phyloP scores from a whole-genome alignment of 2,888 invertebrate species.

The Brachypterus glaber region DNA sequence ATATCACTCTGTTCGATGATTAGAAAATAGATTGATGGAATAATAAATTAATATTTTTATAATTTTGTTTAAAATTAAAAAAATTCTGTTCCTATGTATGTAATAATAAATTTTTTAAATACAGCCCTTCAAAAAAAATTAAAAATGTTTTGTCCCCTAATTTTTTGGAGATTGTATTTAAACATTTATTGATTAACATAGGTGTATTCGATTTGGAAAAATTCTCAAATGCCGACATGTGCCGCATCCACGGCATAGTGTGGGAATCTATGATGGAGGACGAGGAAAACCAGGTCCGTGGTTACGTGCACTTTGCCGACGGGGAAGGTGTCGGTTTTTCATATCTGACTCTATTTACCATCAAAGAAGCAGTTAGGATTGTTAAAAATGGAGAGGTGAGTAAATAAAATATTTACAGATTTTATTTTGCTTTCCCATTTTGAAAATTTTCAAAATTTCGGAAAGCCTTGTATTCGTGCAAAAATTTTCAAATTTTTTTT shows the following conservation, averaged over 20 bases:
- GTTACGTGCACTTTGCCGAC: slow-evolving; percentile 70
- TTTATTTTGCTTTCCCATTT: neutral
- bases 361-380: slow-evolving; percentile 67
- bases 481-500: too few relatives aligned
- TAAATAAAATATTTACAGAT: neutral
- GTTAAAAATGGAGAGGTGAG: slow-evolving; percentile 71
- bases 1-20: too few relatives aligned
- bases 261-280: slow-evolving; percentile 75
- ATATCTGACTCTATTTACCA: slow-evolving; percentile 67
- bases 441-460: too few relatives aligned
- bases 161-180: too few relatives aligned
- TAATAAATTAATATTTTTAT: too few relatives aligned
- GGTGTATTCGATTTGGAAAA: slow-evolving; percentile 71
- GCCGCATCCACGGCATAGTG: slow-evolving; percentile 64
- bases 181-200: slow-evolving; percentile 31
- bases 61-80: too few relatives aligned
- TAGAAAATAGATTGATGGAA: too few relatives aligned
- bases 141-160: too few relatives aligned
- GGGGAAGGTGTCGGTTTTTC: slow-evolving; percentile 65
- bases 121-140: too few relatives aligned
- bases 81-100: too few relatives aligned
- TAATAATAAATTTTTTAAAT: too few relatives aligned
- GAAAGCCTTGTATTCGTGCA: too few relatives aligned
- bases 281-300: slow-evolving; percentile 69
- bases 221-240: slow-evolving; percentile 68